Percentiles rank a stretch among this genome's conserved stretches.
Conservation (phyloP, 2,888 invertebrate species). For the Flabesymbios commensalis region DNA sequence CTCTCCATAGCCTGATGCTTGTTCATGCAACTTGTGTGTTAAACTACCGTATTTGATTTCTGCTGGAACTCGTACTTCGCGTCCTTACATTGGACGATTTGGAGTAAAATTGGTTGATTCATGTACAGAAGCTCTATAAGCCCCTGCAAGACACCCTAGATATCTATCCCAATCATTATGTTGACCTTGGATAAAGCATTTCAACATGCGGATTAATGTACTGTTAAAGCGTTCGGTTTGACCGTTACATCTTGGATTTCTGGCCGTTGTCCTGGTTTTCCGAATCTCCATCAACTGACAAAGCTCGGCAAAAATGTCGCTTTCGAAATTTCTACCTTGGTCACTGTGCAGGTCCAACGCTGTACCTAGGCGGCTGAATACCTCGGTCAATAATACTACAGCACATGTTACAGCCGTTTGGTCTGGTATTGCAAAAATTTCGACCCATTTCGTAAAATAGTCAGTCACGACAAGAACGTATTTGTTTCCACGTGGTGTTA, state of each 20-base stretch:
- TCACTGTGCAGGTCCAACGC: slow-evolving; percentile 26
- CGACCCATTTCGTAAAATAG: slow-evolving; percentile 31
- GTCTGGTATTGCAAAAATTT: slow-evolving; percentile 26
- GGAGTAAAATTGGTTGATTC: slow-evolving; percentile 27
- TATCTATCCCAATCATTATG: slow-evolving; percentile 32
- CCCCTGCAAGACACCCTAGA: slow-evolving; percentile 27
- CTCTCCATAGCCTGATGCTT: no score
- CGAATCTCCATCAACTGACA: slow-evolving; percentile 29
- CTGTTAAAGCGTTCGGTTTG: slow-evolving; percentile 25
- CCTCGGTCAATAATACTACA: slow-evolving; percentile 27
- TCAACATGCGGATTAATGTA: slow-evolving; percentile 23
- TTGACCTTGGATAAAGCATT: slow-evolving; percentile 27
- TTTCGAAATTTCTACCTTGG: slow-evolving; percentile 30
- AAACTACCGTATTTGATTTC: slow-evolving; percentile 21
- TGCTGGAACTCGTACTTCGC: slow-evolving; percentile 28
- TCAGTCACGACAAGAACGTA: slow-evolving; percentile 33
- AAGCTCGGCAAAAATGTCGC: slow-evolving; percentile 33
- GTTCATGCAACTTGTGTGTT: no score
- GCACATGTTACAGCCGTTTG: slow-evolving; percentile 28
- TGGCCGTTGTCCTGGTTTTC: slow-evolving; percentile 25
- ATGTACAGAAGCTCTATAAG: slow-evolving; percentile 26
- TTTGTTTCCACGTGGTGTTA: slow-evolving; percentile 26
- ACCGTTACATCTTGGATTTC: slow-evolving; percentile 30
- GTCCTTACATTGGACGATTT: slow-evolving; percentile 30
- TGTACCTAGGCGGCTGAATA: slow-evolving; percentile 24